Conservation (phyloP, 2,888 invertebrate genomes). For the Prenolepis imparis region DNA sequence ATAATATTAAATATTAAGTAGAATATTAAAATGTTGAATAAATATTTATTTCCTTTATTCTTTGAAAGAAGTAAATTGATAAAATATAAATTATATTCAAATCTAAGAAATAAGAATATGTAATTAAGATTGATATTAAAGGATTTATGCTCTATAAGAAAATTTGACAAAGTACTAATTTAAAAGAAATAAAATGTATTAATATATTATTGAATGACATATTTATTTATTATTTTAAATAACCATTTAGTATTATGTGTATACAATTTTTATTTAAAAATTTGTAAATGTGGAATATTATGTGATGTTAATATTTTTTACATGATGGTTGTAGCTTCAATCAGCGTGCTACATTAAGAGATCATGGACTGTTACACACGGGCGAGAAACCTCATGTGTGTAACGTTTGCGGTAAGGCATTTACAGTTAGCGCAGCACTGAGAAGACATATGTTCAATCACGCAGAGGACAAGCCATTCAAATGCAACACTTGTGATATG, state of each 20-base stretch:
- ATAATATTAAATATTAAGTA: too few relatives aligned
- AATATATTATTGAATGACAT: neutral
- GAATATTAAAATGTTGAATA: neutral
- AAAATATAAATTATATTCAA: neutral
- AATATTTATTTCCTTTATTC: neutral
- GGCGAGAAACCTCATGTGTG: constrained; percentile 85
- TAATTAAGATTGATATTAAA: neutral
- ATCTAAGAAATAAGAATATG: neutral
- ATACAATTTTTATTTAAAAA: neutral
- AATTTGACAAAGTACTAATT: neutral
- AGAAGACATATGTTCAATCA: constrained; percentile 84
- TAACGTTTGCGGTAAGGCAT: constrained; percentile 82
- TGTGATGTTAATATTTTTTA: neutral
- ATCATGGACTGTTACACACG: constrained; percentile 83
- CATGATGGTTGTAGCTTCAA: constrained; percentile 75
- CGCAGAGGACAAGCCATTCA: constrained; percentile 80
- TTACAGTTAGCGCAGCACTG: constrained; percentile 83
- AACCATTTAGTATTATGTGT: neutral
- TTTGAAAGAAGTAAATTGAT: neutral
- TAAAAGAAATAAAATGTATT: neutral
- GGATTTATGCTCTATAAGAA: neutral
- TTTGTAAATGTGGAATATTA: neutral
- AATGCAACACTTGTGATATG: constrained; percentile 81
- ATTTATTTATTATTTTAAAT: neutral
- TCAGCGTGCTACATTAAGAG: constrained; percentile 83